Base-by-base conservation (phyloP, 2,888 invertebrate genomes). In the Amiota mariae region DNA sequence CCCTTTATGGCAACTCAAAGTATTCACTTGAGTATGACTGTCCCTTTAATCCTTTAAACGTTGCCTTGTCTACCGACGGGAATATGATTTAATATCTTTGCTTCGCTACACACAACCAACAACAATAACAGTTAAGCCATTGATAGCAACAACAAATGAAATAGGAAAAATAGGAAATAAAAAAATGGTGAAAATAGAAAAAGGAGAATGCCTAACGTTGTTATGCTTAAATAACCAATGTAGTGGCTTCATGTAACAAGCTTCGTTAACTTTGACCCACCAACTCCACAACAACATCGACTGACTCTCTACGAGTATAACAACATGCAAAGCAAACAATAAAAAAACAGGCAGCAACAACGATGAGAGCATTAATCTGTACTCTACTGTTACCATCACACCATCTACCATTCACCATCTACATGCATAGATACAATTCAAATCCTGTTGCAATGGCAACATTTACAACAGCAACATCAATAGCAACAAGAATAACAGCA, bases 181-280 rank as follows among this genome's bases (percentile, higher is more conserved):
- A 63, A 63, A 13, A 36, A 46, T 46, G 46, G 20, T 15, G 6
- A n/a, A 9, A 9, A 59, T 20, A 13, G 20, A 6, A 59, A 59
- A 59, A 59, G 20, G 36, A 6, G 36, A 36, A 36, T 18, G 54
- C 64, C 67, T 49, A 71, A 72, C 66, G 74, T 57, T 71, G 73
- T 75, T 64, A 67, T 66, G 70, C 77, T 72, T 73, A 71, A 73
- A 76, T 74, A 75, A 76, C 76, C 73, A 73, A 73, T 83, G 76
- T 76, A 78, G 74, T 75, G 73, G 74, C 67, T 76, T 72, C 72
- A 73, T 78, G 73, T 77, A 81, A 77, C 80, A 83, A 79, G 83
- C 83, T 82, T 84, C 78, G 85, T 85, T 85, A 85, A 79, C 85
- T 80, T 80, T 78, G 77, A 75, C 75, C 73, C 75, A 70, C 70